Percentiles rank a stretch among this genome's conserved stretches.
phyloP scores from a whole-genome alignment of 2,113 vertebrate species.

The Oryzias celebensis region DNA sequence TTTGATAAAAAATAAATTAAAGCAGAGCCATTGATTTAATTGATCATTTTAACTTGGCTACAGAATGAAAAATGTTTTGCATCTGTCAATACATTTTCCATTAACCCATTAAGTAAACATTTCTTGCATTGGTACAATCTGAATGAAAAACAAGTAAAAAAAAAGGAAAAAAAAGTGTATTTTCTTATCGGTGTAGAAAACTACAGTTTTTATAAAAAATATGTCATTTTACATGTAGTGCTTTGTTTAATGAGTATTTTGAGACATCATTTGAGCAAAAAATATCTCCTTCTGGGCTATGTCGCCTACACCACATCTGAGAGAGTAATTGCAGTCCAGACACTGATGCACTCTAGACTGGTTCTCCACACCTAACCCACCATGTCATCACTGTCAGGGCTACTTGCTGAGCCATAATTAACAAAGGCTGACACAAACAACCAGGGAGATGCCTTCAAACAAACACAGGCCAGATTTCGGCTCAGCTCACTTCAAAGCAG shows the following conservation, averaged over 20 bases:
- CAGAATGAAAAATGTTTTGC: no score
- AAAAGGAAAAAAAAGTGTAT: no score
- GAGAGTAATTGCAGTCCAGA: constrained; percentile 74
- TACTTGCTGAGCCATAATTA: constrained; percentile 60
- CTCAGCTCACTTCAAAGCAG: constrained; percentile 73
- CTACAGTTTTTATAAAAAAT: no score
- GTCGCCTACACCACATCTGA: constrained; percentile 69
- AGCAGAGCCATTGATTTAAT: not conserved
- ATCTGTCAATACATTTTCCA: no score
- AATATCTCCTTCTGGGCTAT: constrained; percentile 23
- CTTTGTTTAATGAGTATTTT: no score
- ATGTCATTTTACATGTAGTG: no score
- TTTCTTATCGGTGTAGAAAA: no score
- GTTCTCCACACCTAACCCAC: constrained; percentile 46
- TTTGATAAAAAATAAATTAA: not conserved
- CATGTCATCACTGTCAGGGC: constrained; percentile 54
- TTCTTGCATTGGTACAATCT: no score
- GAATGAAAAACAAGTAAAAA: no score
- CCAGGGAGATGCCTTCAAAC: constrained; percentile 66
- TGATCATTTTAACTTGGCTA: not conserved
- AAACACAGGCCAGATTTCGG: constrained; percentile 71
- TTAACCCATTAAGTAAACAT: no score
- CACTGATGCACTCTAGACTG: constrained; percentile 47
- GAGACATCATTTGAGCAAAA: constrained; percentile 27
- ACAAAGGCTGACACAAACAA: constrained; percentile 66